Evolutionary conservation across 2,113 vertebrate species (phyloP).

Genomic region (Galbula dea): DNA sequence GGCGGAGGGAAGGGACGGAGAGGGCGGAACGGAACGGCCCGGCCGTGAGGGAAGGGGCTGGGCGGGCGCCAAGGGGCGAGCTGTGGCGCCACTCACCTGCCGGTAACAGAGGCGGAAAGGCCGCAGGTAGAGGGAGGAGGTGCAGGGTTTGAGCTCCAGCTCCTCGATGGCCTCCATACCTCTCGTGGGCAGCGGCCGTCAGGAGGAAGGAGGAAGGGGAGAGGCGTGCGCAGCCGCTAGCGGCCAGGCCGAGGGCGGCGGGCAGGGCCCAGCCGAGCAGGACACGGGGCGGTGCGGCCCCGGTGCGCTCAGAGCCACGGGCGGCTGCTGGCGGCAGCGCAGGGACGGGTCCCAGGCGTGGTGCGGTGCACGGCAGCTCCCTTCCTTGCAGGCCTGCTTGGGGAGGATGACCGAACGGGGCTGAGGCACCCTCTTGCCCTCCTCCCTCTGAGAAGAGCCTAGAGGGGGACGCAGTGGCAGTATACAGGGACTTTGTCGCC

Average conservation of each 20-base stretch:
- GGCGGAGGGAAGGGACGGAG: too few relatives aligned
- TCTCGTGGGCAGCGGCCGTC: not conserved
- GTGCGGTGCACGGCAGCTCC: not conserved
- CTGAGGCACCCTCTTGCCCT: too few relatives aligned
- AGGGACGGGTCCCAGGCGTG: not conserved
- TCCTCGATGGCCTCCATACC: constrained; percentile 57
- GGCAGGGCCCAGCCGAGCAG: too few relatives aligned
- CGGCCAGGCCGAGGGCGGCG: not conserved
- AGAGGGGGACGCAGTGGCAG: not conserved
- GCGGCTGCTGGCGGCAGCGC: not conserved
- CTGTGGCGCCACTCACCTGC: constrained; percentile 77
- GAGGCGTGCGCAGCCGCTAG: constrained; percentile 23
- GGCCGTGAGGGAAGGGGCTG: not conserved
- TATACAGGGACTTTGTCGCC: accelerated
- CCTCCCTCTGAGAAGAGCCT: too few relatives aligned
- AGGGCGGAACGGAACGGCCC: not conserved
- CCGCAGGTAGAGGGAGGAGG: constrained; percentile 79
- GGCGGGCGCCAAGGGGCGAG: not conserved
- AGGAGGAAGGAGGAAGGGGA: not conserved
- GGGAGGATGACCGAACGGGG: not conserved
- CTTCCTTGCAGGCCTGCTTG: too few relatives aligned
- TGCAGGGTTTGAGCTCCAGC: constrained; percentile 65
- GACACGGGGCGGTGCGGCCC: too few relatives aligned
- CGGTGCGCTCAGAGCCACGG: not conserved
- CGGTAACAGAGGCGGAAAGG: constrained; percentile 83